Evolutionary conservation across 1,140 invertebrate genomes (phyloP).

Genomic region (Akabosia matsudoensis): DNA sequence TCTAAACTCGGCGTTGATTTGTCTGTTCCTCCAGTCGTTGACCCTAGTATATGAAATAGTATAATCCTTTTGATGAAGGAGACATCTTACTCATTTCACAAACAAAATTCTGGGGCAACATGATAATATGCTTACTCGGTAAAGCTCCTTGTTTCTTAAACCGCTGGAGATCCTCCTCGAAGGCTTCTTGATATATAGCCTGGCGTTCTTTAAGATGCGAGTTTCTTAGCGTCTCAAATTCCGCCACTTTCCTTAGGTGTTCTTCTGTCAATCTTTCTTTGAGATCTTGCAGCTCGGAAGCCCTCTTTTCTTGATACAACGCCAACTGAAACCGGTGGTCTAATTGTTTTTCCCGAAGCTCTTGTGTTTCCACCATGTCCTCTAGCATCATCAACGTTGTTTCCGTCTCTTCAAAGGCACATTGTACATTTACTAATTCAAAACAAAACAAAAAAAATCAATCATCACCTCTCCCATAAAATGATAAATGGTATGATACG

Average conservation of each 20-base stretch:
- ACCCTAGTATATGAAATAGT: constrained; percentile 27
- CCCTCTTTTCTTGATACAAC: constrained; percentile 63
- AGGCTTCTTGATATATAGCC: constrained; percentile 65
- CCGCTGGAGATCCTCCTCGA: constrained; percentile 63
- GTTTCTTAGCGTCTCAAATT: constrained; percentile 59
- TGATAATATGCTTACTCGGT: constrained; percentile 55
- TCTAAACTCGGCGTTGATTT: constrained; percentile 39
- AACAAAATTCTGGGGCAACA: not conserved
- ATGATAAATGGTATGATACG: not conserved
- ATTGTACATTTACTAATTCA: constrained; percentile 58
- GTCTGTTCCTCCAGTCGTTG: constrained; percentile 4
- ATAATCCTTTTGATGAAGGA: not conserved
- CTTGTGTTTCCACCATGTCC: constrained; percentile 63
- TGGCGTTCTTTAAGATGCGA: constrained; percentile 61
- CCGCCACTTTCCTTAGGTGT: constrained; percentile 58
- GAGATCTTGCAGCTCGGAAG: constrained; percentile 58
- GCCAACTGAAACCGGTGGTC: constrained; percentile 64
- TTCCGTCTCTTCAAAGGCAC: constrained; percentile 64
- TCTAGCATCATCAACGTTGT: constrained; percentile 60
- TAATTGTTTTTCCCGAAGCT: constrained; percentile 61
- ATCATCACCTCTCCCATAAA: not conserved
- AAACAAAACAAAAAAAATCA: not conserved
- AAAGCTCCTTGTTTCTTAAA: constrained; percentile 63
- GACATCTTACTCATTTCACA: not conserved
- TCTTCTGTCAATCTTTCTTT: constrained; percentile 60